phyloP scores from a whole-genome alignment of 2,113 vertebrate species.

The Burhinus bistriatus region DNA sequence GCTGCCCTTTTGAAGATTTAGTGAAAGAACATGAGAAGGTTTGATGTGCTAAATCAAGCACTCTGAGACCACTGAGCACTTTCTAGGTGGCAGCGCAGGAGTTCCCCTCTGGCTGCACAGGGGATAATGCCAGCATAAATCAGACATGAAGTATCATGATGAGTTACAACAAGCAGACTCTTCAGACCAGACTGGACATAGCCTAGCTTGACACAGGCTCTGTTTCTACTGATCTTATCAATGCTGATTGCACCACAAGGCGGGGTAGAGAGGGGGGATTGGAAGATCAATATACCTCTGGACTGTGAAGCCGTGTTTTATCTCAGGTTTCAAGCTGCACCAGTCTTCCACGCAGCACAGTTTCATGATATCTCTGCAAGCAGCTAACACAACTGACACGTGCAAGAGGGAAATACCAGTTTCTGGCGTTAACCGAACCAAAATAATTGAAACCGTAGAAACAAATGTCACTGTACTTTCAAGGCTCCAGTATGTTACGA shows the following conservation, averaged over 20 bases:
- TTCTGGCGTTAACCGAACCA: not conserved
- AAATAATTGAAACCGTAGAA: not conserved
- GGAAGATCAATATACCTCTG: not conserved
- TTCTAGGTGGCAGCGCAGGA: not conserved
- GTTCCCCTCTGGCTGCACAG: not conserved
- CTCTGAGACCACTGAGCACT: not conserved
- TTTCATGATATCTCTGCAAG: not conserved
- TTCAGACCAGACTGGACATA: too few relatives aligned
- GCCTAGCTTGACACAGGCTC: not conserved
- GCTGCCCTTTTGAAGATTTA: not conserved
- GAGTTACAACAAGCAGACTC: not conserved
- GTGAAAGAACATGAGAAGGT: not conserved
- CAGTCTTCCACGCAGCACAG: rapidly evolving
- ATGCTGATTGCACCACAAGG: not conserved
- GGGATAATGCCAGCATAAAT: not conserved
- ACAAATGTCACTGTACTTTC: not conserved
- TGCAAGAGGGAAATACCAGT: not conserved
- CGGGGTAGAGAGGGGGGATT: rapidly evolving
- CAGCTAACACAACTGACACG: rapidly evolving
- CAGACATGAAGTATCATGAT: not conserved
- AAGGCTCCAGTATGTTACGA: not conserved
- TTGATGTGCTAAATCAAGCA: not conserved
- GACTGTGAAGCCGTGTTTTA: not conserved
- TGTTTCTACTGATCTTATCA: not conserved
- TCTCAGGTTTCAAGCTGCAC: not conserved